These are phyloP conservation scores for Scaptomyza polygonia DNA, from an alignment of 2,888 invertebrate genomes.

Conservation along the genomic window DNA sequence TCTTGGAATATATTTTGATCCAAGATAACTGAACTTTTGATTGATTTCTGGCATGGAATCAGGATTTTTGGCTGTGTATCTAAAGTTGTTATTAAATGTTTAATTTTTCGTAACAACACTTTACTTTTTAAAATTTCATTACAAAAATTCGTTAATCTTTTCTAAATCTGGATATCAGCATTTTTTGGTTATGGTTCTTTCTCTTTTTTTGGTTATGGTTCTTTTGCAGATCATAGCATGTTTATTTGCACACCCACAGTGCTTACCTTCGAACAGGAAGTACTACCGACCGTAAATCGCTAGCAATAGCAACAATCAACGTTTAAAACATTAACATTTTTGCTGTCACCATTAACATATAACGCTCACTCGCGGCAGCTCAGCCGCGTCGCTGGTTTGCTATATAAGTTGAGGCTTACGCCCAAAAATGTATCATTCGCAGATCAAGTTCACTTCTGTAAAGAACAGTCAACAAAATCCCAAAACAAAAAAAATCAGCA, in stretches of 20 bases:
- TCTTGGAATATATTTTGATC: too few relatives aligned
- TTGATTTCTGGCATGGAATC: too few relatives aligned
- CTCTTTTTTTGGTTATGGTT: conserved; percentile 58
- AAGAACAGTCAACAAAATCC: conserved; percentile 67
- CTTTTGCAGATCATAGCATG: conserved; percentile 32
- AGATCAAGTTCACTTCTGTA: conserved; percentile 69
- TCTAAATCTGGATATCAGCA: conserved; percentile 21
- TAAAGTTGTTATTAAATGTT: too few relatives aligned
- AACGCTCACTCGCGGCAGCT: conserved; percentile 53
- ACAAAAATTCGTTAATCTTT: conserved; percentile 38
- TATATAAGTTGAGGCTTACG: conserved; percentile 73
- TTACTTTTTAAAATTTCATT: too few relatives aligned
- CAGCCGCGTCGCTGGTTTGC: conserved; percentile 51
- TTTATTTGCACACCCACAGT: conserved; percentile 68
- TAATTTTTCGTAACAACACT: too few relatives aligned
- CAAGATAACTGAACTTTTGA: too few relatives aligned
- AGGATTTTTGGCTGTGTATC: too few relatives aligned
- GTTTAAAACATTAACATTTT: conserved; percentile 51
- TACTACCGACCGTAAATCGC: conserved; percentile 50
- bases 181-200: conserved; percentile 50
- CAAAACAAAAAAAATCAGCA: conserved; percentile 31
- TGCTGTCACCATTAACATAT: conserved; percentile 73
- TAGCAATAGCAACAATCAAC: conserved; percentile 43
- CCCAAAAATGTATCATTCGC: conserved; percentile 75
- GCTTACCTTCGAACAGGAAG: conserved; percentile 73